phyloP scores from a whole-genome alignment of 2,797 vertebrate species.

The Notolepis coatsorum region DNA sequence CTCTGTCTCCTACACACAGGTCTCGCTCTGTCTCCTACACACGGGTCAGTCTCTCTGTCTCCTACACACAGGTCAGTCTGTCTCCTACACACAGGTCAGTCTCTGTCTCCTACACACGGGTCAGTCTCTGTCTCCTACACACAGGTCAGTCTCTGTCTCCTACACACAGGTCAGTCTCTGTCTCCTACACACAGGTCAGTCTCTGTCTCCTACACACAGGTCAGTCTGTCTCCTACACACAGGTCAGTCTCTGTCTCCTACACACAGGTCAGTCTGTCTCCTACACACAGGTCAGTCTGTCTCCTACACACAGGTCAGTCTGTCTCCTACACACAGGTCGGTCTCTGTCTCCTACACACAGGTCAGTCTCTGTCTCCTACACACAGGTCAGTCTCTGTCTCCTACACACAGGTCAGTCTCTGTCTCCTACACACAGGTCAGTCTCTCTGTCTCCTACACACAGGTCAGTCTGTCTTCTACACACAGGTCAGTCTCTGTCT shows the following conservation, averaged over 20 bases:
- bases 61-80: neutral
- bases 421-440: neutral
- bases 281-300: neutral
- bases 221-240: no score
- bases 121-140: neutral
- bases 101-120: no score
- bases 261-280: no score
- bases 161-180: neutral
- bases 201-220: neutral
- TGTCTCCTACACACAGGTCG: no score
- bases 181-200: neutral
- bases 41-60: no score
- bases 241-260: neutral
- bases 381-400: neutral
- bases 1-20: no score
- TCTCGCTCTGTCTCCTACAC: neutral
- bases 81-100: neutral
- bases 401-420: neutral
- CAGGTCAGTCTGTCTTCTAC: neutral
- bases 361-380: no score
- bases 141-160: no score
- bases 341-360: neutral
- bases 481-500: neutral
- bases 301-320: neutral
- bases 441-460: no score